phyloP scores from a whole-genome alignment of 1,140 invertebrate species.

The Drosophila cardini region DNA sequence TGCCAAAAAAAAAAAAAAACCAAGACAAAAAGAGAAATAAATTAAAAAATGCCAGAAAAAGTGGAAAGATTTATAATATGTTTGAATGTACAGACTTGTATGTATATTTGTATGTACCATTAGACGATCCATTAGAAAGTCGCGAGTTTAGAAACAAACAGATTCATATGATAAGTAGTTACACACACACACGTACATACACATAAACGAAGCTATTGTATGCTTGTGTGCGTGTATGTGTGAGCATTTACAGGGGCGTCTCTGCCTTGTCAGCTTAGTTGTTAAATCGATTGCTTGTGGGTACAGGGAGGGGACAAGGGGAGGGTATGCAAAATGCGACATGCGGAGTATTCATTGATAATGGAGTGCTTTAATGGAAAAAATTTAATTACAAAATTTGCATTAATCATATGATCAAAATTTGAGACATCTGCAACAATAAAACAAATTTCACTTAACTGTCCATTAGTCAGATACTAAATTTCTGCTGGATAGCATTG shows the following conservation, averaged over 20 bases:
- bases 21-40: conserved; percentile 38
- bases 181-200: conserved; percentile 6
- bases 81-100: conserved; percentile 1
- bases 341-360: conserved; percentile 3
- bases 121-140: conserved; percentile 51
- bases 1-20: conserved; percentile 52
- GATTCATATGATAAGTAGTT: conserved; percentile 50
- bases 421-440: neutral
- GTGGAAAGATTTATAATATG: conserved; percentile 60
- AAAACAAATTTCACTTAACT: neutral
- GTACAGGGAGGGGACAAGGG: too few relatives aligned
- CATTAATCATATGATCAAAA: neutral
- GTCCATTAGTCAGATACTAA: neutral
- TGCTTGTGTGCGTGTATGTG: conserved; percentile 7
- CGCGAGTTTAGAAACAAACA: conserved; percentile 40
- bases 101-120: conserved; percentile 30
- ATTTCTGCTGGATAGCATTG: neutral
- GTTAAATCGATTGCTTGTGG: neutral
- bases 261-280: neutral
- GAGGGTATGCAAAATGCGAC: neutral
- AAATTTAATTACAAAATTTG: neutral
- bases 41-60: conserved; percentile 41
- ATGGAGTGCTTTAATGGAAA: neutral
- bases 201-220: neutral
- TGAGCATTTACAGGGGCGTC: conserved; percentile 4